Evolutionary conservation across 2,797 vertebrate species (phyloP), one percentile per base, ranked within the genome.

Genomic region (Meriones psammophilus): DNA sequence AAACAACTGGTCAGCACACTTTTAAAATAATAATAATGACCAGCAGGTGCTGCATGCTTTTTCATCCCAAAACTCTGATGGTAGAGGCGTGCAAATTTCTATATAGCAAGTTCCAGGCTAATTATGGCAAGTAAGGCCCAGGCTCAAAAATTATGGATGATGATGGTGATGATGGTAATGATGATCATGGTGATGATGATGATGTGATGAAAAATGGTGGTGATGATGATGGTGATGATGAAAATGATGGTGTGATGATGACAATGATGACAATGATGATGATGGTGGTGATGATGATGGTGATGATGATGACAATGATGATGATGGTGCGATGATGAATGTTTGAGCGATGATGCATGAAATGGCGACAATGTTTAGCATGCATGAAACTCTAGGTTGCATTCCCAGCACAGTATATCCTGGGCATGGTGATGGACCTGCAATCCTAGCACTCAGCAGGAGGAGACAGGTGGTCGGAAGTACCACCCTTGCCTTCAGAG

Each of bases 271-370:
- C n/a, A n/a, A n/a, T n/a, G 22, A 1, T 0, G 9, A 26, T 0
- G 36, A 28, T 5, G 39, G 22, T 26, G 66, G 15, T 30, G 12
- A 15, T 33, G 66, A 14, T 68, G 66, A 33, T 15, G 56, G 15
- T 15, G 56, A 4, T 13, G 56, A 56, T 56, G 56, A 7, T 79
- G 54, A 24, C 24, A 5, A 3, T 5, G 18, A 5, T 0, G 12
- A 0, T 22, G 20, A 0, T 24, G 56, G 7, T 14, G n/a, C n/a
- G 5, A 3, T 36, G 22, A 1, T 0, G 4, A 26, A n/a, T n/a
- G n/a, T n/a, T n/a, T n/a, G n/a, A n/a, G n/a, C n/a, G n/a, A n/a
- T n/a, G n/a, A n/a, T n/a, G n/a, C n/a, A n/a, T n/a, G n/a, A n/a
- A n/a, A n/a, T n/a, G n/a, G n/a, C 5, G 20, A 46, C 4, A 42